Evolutionary conservation across 2,113 vertebrate genomes (phyloP).

Genomic region (Aleadryas rufinucha): DNA sequence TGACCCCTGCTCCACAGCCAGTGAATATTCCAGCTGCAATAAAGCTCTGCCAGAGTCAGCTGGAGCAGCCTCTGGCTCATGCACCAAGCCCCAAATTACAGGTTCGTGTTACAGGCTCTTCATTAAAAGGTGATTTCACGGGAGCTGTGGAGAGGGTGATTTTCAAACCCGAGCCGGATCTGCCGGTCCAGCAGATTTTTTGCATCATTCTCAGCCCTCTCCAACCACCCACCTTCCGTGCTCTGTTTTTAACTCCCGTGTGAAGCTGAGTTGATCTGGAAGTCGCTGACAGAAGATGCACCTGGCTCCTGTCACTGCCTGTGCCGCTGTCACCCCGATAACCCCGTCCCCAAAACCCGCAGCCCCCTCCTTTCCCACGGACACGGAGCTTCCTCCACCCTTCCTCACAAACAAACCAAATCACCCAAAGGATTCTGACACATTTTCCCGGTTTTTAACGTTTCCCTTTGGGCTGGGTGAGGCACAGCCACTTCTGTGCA

Average conservation of each 20-base stretch:
- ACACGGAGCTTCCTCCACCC: rapidly evolving
- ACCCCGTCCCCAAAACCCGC: background rate
- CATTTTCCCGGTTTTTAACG: rapidly evolving
- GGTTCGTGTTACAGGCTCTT: background rate
- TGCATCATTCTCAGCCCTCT: background rate
- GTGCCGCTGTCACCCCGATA: background rate
- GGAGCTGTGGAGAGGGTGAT: background rate
- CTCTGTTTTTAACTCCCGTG: background rate
- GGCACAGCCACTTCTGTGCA: background rate
- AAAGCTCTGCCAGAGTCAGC: background rate
- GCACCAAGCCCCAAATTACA: background rate
- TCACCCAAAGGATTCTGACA: rapidly evolving
- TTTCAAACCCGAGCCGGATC: conserved; percentile 1
- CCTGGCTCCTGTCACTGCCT: background rate
- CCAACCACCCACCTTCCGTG: background rate
- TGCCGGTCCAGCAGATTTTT: background rate
- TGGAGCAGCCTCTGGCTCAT: background rate
- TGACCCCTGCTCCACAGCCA: background rate
- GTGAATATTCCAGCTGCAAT: background rate
- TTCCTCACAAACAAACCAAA: background rate
- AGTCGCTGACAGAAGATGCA: background rate
- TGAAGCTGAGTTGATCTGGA: background rate
- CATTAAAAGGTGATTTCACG: background rate
- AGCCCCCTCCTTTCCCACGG: rapidly evolving
- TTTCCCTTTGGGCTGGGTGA: background rate